A percentile compares a stretch with the other conserved stretches of the same genome.
These are phyloP conservation scores for Takifugu ocellatus DNA, from an alignment of 2,797 vertebrate species.

Conservation along the genomic window DNA sequence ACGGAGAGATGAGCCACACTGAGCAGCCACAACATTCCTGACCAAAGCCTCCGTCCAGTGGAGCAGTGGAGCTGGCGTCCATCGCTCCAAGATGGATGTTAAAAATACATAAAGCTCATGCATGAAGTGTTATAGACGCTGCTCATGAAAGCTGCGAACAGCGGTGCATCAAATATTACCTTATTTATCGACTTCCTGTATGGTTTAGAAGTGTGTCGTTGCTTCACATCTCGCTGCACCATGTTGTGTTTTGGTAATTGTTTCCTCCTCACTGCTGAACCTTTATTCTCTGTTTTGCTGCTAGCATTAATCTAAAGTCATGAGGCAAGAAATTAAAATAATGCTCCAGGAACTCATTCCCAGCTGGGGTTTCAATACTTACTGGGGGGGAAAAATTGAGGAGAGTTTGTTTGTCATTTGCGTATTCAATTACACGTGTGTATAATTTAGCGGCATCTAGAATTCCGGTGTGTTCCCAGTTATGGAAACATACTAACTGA, in stretches of 20 bases:
- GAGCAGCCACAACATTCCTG: slow-evolving; percentile 6
- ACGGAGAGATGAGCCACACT: neutral
- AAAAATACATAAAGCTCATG: neutral
- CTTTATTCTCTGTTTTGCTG: slow-evolving; percentile 12
- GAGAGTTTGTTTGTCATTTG: slow-evolving; percentile 7
- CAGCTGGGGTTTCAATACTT: slow-evolving; percentile 3
- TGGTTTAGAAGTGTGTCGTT: neutral
- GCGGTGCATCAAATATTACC: too few relatives aligned
- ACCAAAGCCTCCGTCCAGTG: slow-evolving; percentile 20
- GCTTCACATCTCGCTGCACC: slow-evolving; percentile 21
- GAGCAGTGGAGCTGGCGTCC: neutral
- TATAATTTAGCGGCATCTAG: slow-evolving; percentile 27
- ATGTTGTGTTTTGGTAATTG: slow-evolving; percentile 12
- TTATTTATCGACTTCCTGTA: too few relatives aligned
- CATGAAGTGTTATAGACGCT: slow-evolving; percentile 4
- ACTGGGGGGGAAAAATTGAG: slow-evolving; percentile 18
- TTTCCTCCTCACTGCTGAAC: slow-evolving; percentile 12
- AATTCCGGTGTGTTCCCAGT: slow-evolving; percentile 16
- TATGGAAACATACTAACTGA: neutral
- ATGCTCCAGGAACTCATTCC: slow-evolving; percentile 24
- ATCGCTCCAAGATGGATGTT: slow-evolving; percentile 7
- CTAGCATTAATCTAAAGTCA: slow-evolving; percentile 30
- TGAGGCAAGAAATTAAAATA: slow-evolving; percentile 29
- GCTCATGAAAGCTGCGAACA: neutral
- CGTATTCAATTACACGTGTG: slow-evolving; percentile 5